Conservation (phyloP, 2,888 invertebrate genomes). For the Drosophila diplacantha region DNA sequence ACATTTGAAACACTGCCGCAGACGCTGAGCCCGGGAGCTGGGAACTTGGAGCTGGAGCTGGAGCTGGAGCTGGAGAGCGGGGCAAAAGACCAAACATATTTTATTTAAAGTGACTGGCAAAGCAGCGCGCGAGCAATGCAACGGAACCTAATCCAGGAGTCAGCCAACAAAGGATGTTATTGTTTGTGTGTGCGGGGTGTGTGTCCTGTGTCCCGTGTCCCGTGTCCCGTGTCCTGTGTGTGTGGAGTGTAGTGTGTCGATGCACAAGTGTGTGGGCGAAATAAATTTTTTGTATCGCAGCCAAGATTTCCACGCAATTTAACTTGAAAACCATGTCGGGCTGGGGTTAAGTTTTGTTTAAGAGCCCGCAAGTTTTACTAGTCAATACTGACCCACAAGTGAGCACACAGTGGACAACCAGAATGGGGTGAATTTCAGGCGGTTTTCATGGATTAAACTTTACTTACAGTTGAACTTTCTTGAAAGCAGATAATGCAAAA, state of each 20-base stretch:
- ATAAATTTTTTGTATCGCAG: conserved; percentile 57
- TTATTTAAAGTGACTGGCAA: conserved; percentile 68
- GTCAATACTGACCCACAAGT: conserved; percentile 29
- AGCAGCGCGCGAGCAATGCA: conserved; percentile 48
- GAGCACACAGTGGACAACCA: conserved; percentile 5
- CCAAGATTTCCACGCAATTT: conserved; percentile 75
- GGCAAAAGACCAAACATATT: conserved; percentile 63
- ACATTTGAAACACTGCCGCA: conserved; percentile 68
- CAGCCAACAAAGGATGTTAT: conserved; percentile 56
- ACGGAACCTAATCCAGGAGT: conserved; percentile 59
- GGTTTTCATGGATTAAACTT: not conserved
- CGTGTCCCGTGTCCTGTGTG: conserved; percentile 13
- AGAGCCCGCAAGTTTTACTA: conserved; percentile 23
- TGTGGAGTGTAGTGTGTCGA: conserved; percentile 13
- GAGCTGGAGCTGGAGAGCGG: conserved; percentile 11
- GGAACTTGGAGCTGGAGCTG: not conserved
- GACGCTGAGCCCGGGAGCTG: conserved; percentile 24
- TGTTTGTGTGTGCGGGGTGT: conserved; percentile 19
- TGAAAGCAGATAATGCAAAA: no score
- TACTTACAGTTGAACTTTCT: not conserved
- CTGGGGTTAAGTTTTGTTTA: conserved; percentile 46
- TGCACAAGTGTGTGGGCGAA: conserved; percentile 42
- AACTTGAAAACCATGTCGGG: conserved; percentile 71
- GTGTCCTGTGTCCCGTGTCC: conserved; percentile 10
- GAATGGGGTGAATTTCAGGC: not conserved